Evolutionary conservation across 1,140 invertebrate species (phyloP).

Genomic region (Branchinecta lynchi): DNA sequence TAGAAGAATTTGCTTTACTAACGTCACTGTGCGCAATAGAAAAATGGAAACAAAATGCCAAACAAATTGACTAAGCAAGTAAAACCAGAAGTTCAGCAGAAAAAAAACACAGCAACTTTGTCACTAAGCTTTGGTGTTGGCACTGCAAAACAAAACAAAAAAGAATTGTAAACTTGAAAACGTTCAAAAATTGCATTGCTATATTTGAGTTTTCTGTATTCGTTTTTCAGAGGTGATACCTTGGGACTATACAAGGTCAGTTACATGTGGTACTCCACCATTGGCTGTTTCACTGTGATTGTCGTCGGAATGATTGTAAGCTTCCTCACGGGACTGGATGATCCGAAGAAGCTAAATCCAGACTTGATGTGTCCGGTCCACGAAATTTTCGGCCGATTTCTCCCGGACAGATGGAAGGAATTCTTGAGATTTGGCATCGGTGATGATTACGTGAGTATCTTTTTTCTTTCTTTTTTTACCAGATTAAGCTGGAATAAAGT

Average conservation of each 20-base stretch:
- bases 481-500: too few relatives aligned
- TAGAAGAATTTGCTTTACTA: too few relatives aligned
- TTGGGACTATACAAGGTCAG: conserved; percentile 43
- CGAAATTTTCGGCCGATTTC: conserved; percentile 33
- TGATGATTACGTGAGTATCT: conserved; percentile 16
- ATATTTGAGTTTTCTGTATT: not conserved
- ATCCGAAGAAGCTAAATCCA: conserved; percentile 38
- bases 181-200: too few relatives aligned
- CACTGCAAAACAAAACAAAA: too few relatives aligned
- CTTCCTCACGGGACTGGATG: conserved; percentile 42
- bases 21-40: too few relatives aligned
- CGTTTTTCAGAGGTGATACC: not conserved
- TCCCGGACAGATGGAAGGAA: conserved; percentile 25
- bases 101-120: too few relatives aligned
- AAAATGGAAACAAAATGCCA: too few relatives aligned
- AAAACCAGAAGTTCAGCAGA: too few relatives aligned
- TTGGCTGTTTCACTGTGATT: conserved; percentile 51
- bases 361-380: conserved; percentile 36
- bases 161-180: too few relatives aligned
- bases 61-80: too few relatives aligned
- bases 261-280: conserved; percentile 58
- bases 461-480: not conserved
- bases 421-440: conserved; percentile 14
- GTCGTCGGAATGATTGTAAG: conserved; percentile 53
- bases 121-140: too few relatives aligned